phyloP scores from a whole-genome alignment of 2,888 invertebrate genomes.

The Cheilosia vulpina region DNA sequence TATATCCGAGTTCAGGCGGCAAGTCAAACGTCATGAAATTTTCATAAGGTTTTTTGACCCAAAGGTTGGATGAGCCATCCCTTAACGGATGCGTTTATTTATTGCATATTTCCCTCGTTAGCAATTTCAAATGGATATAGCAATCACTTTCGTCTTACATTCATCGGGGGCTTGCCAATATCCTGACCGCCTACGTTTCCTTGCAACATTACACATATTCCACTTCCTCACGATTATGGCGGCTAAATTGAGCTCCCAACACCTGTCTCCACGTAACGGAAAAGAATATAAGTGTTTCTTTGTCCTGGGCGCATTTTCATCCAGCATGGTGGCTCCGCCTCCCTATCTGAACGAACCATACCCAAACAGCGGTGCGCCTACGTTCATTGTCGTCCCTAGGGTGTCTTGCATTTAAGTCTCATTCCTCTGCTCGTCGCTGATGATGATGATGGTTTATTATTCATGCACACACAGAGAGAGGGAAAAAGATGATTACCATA shows the following conservation, averaged over 20 bases:
- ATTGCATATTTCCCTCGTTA: neutral
- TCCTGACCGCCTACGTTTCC: too few relatives aligned
- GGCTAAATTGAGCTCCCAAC: neutral
- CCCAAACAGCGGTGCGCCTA: neutral
- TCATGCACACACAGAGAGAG: conserved; percentile 45
- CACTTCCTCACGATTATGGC: neutral
- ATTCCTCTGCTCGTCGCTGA: conserved; percentile 20
- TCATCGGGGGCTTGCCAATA: too few relatives aligned
- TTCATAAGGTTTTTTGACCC: neutral
- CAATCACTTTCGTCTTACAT: too few relatives aligned
- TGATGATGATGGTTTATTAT: conserved; percentile 58
- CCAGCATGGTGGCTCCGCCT: neutral
- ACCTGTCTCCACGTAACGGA: neutral
- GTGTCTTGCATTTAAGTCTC: conserved; percentile 66
- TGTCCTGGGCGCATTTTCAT: neutral
- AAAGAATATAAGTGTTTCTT: neutral
- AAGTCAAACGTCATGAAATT: conserved; percentile 2
- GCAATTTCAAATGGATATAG: too few relatives aligned
- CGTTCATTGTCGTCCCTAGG: conserved; percentile 53
- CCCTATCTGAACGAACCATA: neutral
- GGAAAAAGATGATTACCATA: conserved; percentile 66
- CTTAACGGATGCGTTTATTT: neutral
- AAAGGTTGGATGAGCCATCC: neutral
- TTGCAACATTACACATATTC: too few relatives aligned
- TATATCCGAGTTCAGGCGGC: conserved; percentile 13